Evolutionary conservation across 2,888 invertebrate genomes (phyloP).

Genomic region (Sisyra terminalis): DNA sequence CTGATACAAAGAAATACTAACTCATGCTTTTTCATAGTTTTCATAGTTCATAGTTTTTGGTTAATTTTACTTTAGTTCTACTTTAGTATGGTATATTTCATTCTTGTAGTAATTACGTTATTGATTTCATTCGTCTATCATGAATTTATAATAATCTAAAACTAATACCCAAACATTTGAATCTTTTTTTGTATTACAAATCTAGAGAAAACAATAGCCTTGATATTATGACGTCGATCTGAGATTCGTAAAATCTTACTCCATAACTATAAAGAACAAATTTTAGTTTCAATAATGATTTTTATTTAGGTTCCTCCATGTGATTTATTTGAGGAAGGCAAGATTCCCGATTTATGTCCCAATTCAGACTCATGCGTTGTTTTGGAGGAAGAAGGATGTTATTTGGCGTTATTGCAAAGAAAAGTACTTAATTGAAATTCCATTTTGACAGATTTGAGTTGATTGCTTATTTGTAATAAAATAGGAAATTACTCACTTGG

Average conservation of each 20-base stretch:
- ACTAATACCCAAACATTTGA: no score
- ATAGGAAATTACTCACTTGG: constrained; percentile 54
- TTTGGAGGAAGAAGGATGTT: constrained; percentile 41
- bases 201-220: no score
- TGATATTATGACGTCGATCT: no score
- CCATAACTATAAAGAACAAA: background rate
- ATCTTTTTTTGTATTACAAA: no score
- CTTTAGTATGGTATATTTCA: no score
- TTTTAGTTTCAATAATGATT: background rate
- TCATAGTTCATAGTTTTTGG: no score
- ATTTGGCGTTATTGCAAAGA: constrained; percentile 45
- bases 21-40: no score
- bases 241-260: background rate
- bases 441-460: constrained; percentile 1
- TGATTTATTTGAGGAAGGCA: constrained; percentile 48
- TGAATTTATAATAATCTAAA: no score
- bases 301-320: constrained; percentile 42
- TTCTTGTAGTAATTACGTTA: no score
- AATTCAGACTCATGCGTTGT: constrained; percentile 30
- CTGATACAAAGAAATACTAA: no score
- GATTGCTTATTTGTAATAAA: constrained; percentile 8
- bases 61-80: no score
- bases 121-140: no score
- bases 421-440: constrained; percentile 29
- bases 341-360: constrained; percentile 39